Conservation (phyloP, 2,797 vertebrate species). For the Chrosomus eos region DNA sequence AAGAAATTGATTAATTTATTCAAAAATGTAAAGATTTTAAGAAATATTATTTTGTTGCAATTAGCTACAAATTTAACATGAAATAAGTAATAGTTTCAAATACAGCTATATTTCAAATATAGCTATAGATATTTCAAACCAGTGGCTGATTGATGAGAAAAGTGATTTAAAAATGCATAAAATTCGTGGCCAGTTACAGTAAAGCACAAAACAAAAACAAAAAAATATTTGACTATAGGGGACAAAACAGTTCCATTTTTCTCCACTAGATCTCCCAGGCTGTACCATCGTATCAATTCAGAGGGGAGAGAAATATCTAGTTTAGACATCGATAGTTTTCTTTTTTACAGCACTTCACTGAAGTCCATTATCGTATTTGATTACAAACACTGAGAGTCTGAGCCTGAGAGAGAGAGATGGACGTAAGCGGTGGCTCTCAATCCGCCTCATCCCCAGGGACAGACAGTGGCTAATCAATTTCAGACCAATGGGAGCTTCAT, state of each 20-base stretch:
- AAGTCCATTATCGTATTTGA: slow-evolving; percentile 37
- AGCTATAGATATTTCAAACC: neutral
- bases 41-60: neutral
- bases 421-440: slow-evolving; percentile 41
- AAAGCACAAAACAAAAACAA: neutral
- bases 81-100: no score
- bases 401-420: slow-evolving; percentile 15
- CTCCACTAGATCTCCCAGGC: neutral
- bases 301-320: slow-evolving; percentile 14
- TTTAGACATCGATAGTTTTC: slow-evolving; percentile 49
- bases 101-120: no score
- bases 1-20: neutral
- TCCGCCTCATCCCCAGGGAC: slow-evolving; percentile 50
- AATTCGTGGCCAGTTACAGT: neutral
- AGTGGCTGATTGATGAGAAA: neutral
- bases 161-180: neutral
- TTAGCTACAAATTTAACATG: neutral
- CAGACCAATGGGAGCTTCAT: slow-evolving; percentile 61
- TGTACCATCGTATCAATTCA: neutral
- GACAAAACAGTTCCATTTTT: neutral
- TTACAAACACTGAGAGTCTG: slow-evolving; percentile 41
- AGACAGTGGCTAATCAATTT: slow-evolving; percentile 62
- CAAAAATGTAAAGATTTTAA: neutral
- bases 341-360: slow-evolving; percentile 34
- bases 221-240: neutral